Base-by-base conservation (phyloP, 2,797 vertebrate genomes). In the Peromyscus eremicus region DNA sequence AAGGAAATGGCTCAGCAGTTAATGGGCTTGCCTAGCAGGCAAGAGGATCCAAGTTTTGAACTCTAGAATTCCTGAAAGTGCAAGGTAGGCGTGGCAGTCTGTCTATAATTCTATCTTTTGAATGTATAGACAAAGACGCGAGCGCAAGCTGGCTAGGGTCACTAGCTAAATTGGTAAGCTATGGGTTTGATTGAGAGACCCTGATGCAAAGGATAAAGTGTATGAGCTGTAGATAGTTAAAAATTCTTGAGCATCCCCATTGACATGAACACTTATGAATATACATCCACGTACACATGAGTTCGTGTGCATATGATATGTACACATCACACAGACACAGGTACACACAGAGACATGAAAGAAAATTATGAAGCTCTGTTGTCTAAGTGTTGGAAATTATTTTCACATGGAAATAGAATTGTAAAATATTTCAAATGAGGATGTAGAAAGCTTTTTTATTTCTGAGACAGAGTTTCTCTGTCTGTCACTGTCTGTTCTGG, bases 371-470 rank as follows among this genome's bases (percentile, higher is more conserved):
- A 37, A 71, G 4, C 11, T 43, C 13, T 40, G 6, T 76, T 46
- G 0, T 43, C n/a, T 76, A 34, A 60, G 60, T 49, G 6, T 3
- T 23, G 5, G 8, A 84, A 37, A 91, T 66, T 77, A 91, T 66
- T 68, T 5, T 82, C 32, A 60, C 21, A 14, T 79, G 49, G 2
- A 91, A 96, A 92, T 82, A 14, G 6, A 82, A 89, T 43, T 43
- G 55, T 52, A 83, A 25, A 62, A 19, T 40, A 49, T 86, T 94
- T 92, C 32, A 87, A 92, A n/a, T 34, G 89, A 85, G 29, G 86
- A 0, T 29, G 49, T 5, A 85, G 64, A n/a, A 68, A 49, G 14
- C 0, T 43, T 32, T 32, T n/a, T 8, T 66, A 66, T 23, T 66
- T 25, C 32, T 68, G 64, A 85, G 29, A 68, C 29, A 66, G 40